Conservation (phyloP, 2,888 invertebrate genomes). For the Pseudolycoriella hygida region DNA sequence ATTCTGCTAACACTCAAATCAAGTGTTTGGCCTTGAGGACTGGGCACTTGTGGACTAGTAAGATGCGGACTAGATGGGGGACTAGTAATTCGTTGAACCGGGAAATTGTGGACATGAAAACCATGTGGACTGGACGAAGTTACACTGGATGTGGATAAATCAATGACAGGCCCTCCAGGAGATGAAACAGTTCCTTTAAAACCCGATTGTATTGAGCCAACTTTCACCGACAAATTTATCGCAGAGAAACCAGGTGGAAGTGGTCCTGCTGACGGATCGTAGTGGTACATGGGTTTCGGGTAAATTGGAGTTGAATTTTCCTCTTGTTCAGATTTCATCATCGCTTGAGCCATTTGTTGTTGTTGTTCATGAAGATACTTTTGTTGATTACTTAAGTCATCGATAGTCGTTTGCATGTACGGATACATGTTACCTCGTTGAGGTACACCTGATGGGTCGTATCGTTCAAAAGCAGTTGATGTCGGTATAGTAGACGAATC, state of each 20-base stretch:
- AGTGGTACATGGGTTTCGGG: slow-evolving; percentile 71
- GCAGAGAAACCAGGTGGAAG: slow-evolving; percentile 58
- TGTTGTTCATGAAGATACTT: slow-evolving; percentile 40
- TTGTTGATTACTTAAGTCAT: slow-evolving; percentile 37
- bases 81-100: slow-evolving; percentile 31
- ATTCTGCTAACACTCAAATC: slow-evolving; percentile 77
- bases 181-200: slow-evolving; percentile 39
- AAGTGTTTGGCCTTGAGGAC: slow-evolving; percentile 78
- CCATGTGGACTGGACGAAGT: slow-evolving; percentile 70
- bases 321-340: slow-evolving; percentile 56
- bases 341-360: slow-evolving; percentile 33
- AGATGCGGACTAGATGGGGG: slow-evolving; percentile 72
- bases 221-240: slow-evolving; percentile 72
- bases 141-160: slow-evolving; percentile 72
- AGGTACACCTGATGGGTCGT: slow-evolving; percentile 35
- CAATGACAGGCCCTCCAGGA: slow-evolving; percentile 47
- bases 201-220: slow-evolving; percentile 31
- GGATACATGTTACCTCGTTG: slow-evolving; percentile 37
- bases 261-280: slow-evolving; percentile 52
- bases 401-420: slow-evolving; percentile 35
- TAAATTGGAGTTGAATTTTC: slow-evolving; percentile 52
- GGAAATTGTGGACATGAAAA: slow-evolving; percentile 29
- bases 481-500: slow-evolving; percentile 33
- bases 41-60: slow-evolving; percentile 77
- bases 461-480: slow-evolving; percentile 42